Percentiles rank a stretch among this genome's conserved stretches.
Evolutionary conservation across 2,888 invertebrate genomes (phyloP).

Genomic region (Choristoneura rosaceana): DNA sequence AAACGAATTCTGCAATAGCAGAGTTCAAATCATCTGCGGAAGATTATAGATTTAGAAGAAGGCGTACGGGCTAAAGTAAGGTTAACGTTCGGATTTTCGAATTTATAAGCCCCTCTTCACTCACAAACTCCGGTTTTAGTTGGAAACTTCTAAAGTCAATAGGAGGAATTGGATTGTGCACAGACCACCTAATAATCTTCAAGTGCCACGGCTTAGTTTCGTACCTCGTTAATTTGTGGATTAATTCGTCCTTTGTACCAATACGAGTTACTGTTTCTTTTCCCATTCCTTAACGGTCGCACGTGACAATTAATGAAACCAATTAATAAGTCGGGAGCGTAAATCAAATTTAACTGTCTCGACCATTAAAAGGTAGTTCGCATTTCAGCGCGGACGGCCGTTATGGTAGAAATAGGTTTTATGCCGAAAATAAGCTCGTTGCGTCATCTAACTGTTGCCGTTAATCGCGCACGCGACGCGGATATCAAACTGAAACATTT

Average conservation of each 20-base stretch:
- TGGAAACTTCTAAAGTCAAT: neutral
- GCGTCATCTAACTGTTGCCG: conserved; percentile 59
- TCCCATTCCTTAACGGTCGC: conserved; percentile 28
- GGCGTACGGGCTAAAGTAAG: neutral
- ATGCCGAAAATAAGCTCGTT: conserved; percentile 60
- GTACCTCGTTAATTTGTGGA: neutral
- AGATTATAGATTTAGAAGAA: neutral
- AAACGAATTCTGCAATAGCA: no score
- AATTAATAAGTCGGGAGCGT: conserved; percentile 43
- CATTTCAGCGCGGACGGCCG: conserved; percentile 53
- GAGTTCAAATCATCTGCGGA: no score
- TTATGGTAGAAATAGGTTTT: conserved; percentile 58
- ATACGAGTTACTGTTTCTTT: conserved; percentile 5
- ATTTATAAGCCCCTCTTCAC: neutral
- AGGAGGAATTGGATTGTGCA: neutral
- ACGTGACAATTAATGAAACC: conserved; percentile 46
- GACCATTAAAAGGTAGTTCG: conserved; percentile 44
- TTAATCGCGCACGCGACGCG: conserved; percentile 58
- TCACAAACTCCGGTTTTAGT: neutral
- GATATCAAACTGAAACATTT: conserved; percentile 44
- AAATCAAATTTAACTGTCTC: conserved; percentile 46
- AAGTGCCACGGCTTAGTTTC: neutral
- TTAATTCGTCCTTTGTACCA: neutral
- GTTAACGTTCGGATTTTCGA: neutral
- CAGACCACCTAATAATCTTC: no score